Percentiles rank a stretch among this genome's conserved stretches.
These are phyloP conservation scores for Dicycla oo DNA, from an alignment of 2,888 invertebrate species.

Conservation along the genomic window DNA sequence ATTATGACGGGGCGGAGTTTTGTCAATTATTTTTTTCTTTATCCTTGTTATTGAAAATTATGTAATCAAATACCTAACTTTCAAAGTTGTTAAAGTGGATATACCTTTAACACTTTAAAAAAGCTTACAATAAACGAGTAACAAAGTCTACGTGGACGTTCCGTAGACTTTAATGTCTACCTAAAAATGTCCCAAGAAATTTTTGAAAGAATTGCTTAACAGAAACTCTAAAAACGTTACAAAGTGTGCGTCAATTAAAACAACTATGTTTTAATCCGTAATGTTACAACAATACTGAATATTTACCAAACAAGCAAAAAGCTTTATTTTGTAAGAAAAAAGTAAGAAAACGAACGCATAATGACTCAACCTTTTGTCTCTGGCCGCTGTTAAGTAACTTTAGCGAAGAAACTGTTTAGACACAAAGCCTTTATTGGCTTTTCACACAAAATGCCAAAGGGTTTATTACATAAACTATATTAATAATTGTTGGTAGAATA, in stretches of 20 bases:
- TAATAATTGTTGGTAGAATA: conserved; percentile 13
- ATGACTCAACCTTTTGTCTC: conserved; percentile 48
- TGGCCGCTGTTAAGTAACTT: conserved; percentile 43
- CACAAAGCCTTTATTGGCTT: conserved; percentile 44
- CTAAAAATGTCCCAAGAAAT: neutral
- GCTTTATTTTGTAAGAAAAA: conserved; percentile 31
- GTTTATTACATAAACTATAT: conserved; percentile 36
- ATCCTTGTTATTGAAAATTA: neutral
- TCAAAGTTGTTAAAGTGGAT: neutral
- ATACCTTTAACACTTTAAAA: too few species aligned
- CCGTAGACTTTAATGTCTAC: neutral
- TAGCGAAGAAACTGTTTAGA: conserved; percentile 40
- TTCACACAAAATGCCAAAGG: conserved; percentile 41
- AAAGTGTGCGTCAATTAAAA: conserved; percentile 17
- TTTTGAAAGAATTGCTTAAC: neutral
- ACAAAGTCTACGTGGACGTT: neutral
- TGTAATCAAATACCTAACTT: neutral
- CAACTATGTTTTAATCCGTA: neutral
- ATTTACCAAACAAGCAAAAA: conserved; percentile 12
- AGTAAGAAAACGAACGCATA: conserved; percentile 23
- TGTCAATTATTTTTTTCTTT: neutral
- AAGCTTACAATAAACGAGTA: neutral
- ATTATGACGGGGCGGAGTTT: conserved; percentile 12
- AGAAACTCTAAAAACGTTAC: neutral
- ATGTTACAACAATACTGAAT: neutral